Base-by-base conservation (phyloP, 1,140 invertebrate species). In the Protaetia brevitarsis region DNA sequence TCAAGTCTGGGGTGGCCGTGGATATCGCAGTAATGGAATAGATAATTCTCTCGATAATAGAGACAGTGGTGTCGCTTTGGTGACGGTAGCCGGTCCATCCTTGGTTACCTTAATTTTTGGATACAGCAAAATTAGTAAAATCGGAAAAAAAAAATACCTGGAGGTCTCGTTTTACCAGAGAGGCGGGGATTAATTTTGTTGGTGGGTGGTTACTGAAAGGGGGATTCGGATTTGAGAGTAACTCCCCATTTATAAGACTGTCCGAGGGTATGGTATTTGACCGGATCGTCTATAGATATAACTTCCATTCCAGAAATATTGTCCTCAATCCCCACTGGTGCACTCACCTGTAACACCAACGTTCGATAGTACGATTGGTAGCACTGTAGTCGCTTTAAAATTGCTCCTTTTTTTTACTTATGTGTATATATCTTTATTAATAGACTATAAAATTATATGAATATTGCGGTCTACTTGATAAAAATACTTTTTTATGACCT, bases 31-130 rank as follows among this genome's bases (percentile, higher is more conserved):
- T 76, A 29, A 77, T 77, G 31, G 76, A 77, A 66, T 76, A 77
- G 66, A 78, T 78, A 51, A 78, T 78, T 69, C 74, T 67, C 67
- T 78, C 77, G 27, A 78, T 75, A 61, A 78, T 76, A 21, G 77
- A 76, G 13, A 72, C 64, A 13, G 62, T n/a, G 71, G 71, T 67
- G 71, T 73, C 65, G 75, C 69, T 3, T n/a, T n/a, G n/a, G 73
- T 71, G 23, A 58, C 11, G 34, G 60, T 36, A 21, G 60, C 19
- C 3, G 21, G 11, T 62, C 29, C 60, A 19, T 36, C 60, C 29
- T 29, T 36, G 19, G 60, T 34, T 16, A 62, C 60, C 60, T 62
- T 62, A 37, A 62, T 21, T 31, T 34, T 62, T 34, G 19, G 8
- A 34, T n/a, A 59, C 31, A 23, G 27, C 36, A 36, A 21, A 62